These are phyloP conservation scores for Himalopsyche japonica DNA, from an alignment of 2,888 invertebrate species.

Conservation along the genomic window DNA sequence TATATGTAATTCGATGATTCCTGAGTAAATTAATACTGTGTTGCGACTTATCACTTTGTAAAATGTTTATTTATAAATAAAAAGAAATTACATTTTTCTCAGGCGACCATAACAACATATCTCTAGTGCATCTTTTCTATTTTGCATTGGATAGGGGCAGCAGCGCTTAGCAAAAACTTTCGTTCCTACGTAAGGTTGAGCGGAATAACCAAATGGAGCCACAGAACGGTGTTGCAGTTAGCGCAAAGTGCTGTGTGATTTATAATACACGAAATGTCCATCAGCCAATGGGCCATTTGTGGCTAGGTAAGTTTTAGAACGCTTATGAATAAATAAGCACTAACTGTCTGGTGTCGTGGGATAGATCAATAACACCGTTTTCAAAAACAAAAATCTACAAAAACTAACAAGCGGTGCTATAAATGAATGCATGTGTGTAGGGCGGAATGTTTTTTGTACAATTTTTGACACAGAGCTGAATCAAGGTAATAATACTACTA, in stretches of 20 bases:
- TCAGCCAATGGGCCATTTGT: slow-evolving; percentile 37
- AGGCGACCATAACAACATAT: too few species aligned
- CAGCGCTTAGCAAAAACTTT: background rate
- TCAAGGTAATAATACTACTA: background rate
- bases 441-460: background rate
- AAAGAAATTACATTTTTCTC: too few species aligned
- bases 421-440: background rate
- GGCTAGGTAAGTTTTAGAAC: slow-evolving; percentile 55
- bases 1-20: too few species aligned
- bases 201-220: background rate
- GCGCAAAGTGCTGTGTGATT: slow-evolving; percentile 31
- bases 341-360: slow-evolving; percentile 49
- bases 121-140: background rate
- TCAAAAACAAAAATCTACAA: slow-evolving; percentile 30
- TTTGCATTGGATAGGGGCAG: background rate
- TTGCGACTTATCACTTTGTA: too few species aligned
- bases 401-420: background rate
- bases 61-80: too few species aligned
- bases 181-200: background rate
- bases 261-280: slow-evolving; percentile 36
- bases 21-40: too few species aligned
- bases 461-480: background rate
- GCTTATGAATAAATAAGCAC: slow-evolving; percentile 59
- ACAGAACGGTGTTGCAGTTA: background rate
- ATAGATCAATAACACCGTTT: slow-evolving; percentile 54